Evolutionary conservation across 37 sponge, comb jelly and placozoan genomes (phyloP).

Genomic region (Hexactinellida sp.): DNA sequence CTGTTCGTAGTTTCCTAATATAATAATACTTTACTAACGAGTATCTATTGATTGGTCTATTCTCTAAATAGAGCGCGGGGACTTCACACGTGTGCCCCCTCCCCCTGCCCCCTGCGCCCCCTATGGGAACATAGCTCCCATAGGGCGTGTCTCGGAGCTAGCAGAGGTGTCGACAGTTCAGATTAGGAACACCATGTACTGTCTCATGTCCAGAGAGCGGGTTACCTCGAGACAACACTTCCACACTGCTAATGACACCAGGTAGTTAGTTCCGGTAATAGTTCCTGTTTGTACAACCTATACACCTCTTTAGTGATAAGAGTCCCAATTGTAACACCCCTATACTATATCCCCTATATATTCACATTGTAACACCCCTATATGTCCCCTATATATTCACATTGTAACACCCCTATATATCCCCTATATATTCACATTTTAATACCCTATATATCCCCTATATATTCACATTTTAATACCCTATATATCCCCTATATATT

Average conservation of each 20-base stretch:
- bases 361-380: background rate
- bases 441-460: too few species aligned
- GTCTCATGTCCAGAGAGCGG: background rate
- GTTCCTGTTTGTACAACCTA: too few species aligned
- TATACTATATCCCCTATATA: too few species aligned
- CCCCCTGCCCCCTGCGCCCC: background rate
- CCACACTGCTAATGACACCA: constrained; percentile 15
- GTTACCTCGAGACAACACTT: background rate
- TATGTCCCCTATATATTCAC: too few species aligned
- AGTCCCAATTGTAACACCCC: background rate
- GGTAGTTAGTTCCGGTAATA: background rate
- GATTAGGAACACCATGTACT: background rate
- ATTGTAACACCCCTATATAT: too few species aligned
- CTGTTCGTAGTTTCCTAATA: too few species aligned
- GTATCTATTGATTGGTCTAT: too few species aligned
- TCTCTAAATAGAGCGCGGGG: background rate
- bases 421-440: too few species aligned
- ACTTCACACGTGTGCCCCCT: background rate
- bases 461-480: background rate
- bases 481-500: too few species aligned
- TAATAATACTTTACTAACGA: too few species aligned
- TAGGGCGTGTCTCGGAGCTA: background rate
- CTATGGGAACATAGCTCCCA: background rate
- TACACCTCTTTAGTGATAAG: too few species aligned
- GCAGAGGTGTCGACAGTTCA: background rate